Base-by-base conservation (phyloP, 1,140 invertebrate species). In the Lordiphosa stackelbergi region DNA sequence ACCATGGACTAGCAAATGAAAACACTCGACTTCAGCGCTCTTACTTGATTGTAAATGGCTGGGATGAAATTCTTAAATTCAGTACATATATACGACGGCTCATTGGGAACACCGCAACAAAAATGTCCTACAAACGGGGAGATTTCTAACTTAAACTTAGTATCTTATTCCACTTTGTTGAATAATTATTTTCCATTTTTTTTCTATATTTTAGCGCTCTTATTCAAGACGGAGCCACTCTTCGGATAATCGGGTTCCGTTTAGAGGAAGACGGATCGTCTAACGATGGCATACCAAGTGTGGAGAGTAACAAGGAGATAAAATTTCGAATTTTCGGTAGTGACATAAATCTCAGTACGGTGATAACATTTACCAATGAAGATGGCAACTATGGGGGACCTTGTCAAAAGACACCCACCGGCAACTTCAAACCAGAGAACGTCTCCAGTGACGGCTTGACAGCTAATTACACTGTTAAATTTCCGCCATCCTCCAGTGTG, bases 261-360 rank as follows among this genome's bases (percentile, higher is more conserved):
- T 84, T 94, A 13, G 93, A 94, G 56, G 87, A 92, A 66, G 90
- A 91, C 16, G 90, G 90, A 0, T 88, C 88, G 40, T 91, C 91
- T 38, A 89, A 90, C 1, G 91, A 92, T 1, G 93, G 93, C 1
- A 88, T 94, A 34, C 93, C 93, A 0, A 90, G 90, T 57, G 90
- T 95, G 37, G 71, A 94, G 55, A 90, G 91, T 5, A 90, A 90
- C 8, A 88, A 85, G 0, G 85, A 87, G 12, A 89, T 92, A 36
- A 89, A 89, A 4, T 85, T 96, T 53, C 91, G 94, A 28, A 60
- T 96, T n/a, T 96, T 95, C 85, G 95, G 95, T 1, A 85, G 85
- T 22, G 92, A 92, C 11, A 89, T 96, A 42, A 92, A 90, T 0
- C 75, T 90, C 2, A 84, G 90, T 46, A 94, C 94, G 0, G 85